Evolutionary conservation across 2,113 vertebrate species (phyloP).

Genomic region (Podocnemis expansa): DNA sequence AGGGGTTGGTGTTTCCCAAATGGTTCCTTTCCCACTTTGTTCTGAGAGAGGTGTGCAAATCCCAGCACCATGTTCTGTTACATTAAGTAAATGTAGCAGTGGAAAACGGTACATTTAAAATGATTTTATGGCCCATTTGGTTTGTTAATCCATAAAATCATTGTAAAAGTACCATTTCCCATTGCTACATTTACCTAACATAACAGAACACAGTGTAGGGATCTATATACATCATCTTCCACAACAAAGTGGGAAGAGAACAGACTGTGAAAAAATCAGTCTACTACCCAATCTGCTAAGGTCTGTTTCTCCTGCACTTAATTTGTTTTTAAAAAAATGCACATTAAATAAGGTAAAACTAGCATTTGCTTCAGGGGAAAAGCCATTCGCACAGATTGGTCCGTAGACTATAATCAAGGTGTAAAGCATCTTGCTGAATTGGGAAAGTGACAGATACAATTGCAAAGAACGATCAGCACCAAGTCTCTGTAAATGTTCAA

Average conservation of each 20-base stretch:
- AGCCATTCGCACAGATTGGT: background rate
- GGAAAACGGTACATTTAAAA: background rate
- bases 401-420: background rate
- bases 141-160: background rate
- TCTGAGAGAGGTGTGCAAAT: accelerated
- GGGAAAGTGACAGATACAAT: background rate
- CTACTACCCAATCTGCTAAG: accelerated
- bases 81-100: background rate
- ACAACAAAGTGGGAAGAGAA: background rate
- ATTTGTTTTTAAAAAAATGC: background rate
- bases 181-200: background rate
- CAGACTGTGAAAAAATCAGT: accelerated
- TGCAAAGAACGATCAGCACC: accelerated
- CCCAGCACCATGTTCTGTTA: background rate
- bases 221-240: accelerated
- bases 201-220: background rate
- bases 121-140: background rate
- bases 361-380: background rate
- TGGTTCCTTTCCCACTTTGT: background rate
- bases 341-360: background rate
- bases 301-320: background rate
- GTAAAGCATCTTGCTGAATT: background rate
- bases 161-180: background rate
- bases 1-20: accelerated
- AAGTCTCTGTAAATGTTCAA: accelerated